These are phyloP conservation scores for Psittacula echo DNA, from an alignment of 2,797 vertebrate species.

Conservation along the genomic window DNA sequence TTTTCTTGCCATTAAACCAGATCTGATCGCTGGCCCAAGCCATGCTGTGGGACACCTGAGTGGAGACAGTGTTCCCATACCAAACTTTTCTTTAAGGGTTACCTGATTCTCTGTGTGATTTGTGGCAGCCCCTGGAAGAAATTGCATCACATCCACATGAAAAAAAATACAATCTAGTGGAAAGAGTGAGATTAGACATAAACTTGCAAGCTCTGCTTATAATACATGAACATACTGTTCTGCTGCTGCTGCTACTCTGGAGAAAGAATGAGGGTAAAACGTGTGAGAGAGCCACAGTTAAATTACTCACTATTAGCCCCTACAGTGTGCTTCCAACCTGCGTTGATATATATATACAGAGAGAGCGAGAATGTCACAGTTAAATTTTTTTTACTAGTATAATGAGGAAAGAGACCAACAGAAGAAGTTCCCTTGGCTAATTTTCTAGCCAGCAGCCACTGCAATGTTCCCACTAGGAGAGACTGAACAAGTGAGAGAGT, in stretches of 20 bases:
- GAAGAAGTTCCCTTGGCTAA: slow-evolving; percentile 80
- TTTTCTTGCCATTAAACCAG: not conserved
- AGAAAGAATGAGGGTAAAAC: slow-evolving; percentile 70
- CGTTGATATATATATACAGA: slow-evolving; percentile 56
- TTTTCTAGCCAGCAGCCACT: slow-evolving; percentile 79
- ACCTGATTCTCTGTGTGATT: slow-evolving; percentile 64
- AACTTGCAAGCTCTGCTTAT: slow-evolving; percentile 66
- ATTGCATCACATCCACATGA: slow-evolving; percentile 65
- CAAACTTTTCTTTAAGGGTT: slow-evolving; percentile 25
- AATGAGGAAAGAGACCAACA: slow-evolving; percentile 79
- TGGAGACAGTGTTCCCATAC: not conserved
- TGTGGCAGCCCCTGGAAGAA: slow-evolving; percentile 66
- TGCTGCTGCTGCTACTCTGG: slow-evolving; percentile 59
- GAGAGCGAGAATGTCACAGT: slow-evolving; percentile 73
- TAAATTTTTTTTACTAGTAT: slow-evolving; percentile 80
- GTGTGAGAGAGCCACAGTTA: slow-evolving; percentile 67
- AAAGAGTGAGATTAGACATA: slow-evolving; percentile 72
- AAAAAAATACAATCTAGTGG: slow-evolving; percentile 42
- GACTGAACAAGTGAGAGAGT: slow-evolving; percentile 71
- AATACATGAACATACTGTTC: slow-evolving; percentile 50
- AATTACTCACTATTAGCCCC: slow-evolving; percentile 80
- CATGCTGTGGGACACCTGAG: rapidly evolving
- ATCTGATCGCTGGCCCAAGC: not conserved
- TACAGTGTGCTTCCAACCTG: slow-evolving; percentile 75
- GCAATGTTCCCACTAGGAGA: slow-evolving; percentile 78